These are phyloP conservation scores for Aegotheles bennettii DNA, from an alignment of 2,113 vertebrate genomes.

Conservation along the genomic window DNA sequence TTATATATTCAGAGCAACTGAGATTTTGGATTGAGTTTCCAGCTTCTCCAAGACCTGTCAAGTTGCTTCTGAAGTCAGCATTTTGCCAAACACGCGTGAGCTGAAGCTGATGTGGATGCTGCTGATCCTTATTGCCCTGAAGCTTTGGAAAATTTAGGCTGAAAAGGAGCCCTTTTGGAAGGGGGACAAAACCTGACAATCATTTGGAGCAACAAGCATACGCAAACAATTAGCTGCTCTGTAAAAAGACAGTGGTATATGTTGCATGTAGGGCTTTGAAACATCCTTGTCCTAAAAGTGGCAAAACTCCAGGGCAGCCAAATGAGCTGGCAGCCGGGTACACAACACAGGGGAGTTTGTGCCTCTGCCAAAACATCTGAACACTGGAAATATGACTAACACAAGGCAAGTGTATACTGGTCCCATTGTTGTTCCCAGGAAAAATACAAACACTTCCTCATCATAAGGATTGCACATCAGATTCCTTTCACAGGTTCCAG, in stretches of 20 bases:
- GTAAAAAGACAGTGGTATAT: background rate
- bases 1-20: background rate
- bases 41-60: background rate
- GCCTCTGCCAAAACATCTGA: background rate
- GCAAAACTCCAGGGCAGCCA: background rate
- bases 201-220: background rate
- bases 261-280: background rate
- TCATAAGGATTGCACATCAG: background rate
- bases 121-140: background rate
- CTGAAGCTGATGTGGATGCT: background rate
- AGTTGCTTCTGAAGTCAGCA: background rate
- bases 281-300: background rate
- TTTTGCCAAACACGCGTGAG: background rate
- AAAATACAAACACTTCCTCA: background rate
- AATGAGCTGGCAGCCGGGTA: background rate
- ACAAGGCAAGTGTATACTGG: background rate
- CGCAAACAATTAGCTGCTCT: background rate
- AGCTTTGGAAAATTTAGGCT: background rate
- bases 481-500: background rate
- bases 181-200: background rate
- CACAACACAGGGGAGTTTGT: background rate
- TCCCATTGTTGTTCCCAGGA: background rate
- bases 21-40: background rate
- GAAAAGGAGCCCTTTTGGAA: background rate
- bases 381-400: background rate